Base-by-base conservation (phyloP, 2,113 vertebrate species). In the Atherinomorus stipes region DNA sequence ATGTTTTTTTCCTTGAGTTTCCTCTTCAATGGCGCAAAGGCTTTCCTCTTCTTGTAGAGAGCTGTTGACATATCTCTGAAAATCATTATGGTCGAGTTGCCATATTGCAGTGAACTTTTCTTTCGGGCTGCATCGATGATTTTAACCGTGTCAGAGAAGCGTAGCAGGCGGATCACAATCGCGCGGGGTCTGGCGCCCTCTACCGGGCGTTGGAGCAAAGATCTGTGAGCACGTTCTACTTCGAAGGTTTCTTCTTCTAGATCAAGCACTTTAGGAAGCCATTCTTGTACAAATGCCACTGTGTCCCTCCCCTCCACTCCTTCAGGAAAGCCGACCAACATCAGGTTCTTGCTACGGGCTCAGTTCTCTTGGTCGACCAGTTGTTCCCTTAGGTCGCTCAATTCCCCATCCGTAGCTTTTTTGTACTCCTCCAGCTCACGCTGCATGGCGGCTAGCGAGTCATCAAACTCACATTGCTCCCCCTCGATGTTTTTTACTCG, bases 21-120 rank as follows among this genome's bases (percentile, higher is more conserved):
- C 19, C 47, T n/a, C 21, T 49, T 21, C 19, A 57, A 7, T n/a
- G 42, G 42, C 15, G 5, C 42, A 45, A 45, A 45, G 54, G 54
- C 19, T 57, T 34, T 57, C 10, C 31, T 57, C 54, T 57, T 57
- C 15, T 57, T 57, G 3, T 37, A 37, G 28, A 37, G 28, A 10
- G 28, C 54, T n/a, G 54, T 57, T n/a, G 54, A 57, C 54, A 57
- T 57, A 37, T 57, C 28, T 57, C 54, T 21, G 54, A 58, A 37
- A 11, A 58, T 58, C 56, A 58, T 58, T 11, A 38, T 58, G 16
- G 56, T 21, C 56, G 26, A 58, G 7, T 58, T 58, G 28, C 31
- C 31, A 21, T 58, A 58, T 58, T 58, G 56, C 37, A 58, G 3
- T 5, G 31, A 58, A 11, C 56, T 58, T 58, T 58, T 58, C 10